Conservation (phyloP, 2,888 invertebrate genomes). For the Drosophila acutilabella region DNA sequence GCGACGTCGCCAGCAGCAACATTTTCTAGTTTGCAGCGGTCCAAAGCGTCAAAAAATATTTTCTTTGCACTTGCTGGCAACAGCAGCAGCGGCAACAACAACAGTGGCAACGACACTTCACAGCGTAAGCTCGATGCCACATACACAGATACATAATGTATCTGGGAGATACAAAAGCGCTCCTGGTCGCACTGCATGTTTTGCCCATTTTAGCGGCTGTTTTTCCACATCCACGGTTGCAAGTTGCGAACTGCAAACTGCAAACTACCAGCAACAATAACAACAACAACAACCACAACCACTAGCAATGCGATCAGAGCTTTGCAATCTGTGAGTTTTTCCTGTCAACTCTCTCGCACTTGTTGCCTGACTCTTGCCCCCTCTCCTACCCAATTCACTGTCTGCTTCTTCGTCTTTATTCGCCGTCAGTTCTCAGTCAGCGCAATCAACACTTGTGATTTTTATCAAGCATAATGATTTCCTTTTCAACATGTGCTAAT, state of each 20-base stretch:
- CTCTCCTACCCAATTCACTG: not conserved
- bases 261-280: conserved; percentile 44
- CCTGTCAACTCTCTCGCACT: conserved; percentile 76
- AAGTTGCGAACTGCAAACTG: conserved; percentile 45
- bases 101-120: conserved; percentile 22
- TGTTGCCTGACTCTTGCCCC: conserved; percentile 45
- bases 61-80: conserved; percentile 77
- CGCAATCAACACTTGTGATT: conserved; percentile 81
- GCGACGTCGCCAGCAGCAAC: conserved; percentile 59
- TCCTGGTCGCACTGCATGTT: conserved; percentile 72
- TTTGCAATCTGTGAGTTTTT: conserved; percentile 69
- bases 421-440: conserved; percentile 8
- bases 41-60: conserved; percentile 81
- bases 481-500: conserved; percentile 81
- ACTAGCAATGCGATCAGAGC: conserved; percentile 46
- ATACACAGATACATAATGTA: conserved; percentile 70
- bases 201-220: conserved; percentile 79
- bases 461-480: conserved; percentile 82
- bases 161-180: conserved; percentile 75
- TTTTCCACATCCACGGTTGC: conserved; percentile 55
- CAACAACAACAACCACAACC: conserved; percentile 8
- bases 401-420: not conserved
- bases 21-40: conserved; percentile 70
- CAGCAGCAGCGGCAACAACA: conserved; percentile 26
- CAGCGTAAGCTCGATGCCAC: conserved; percentile 28